phyloP scores from a whole-genome alignment of 2,113 vertebrate species.

The Oceanites oceanicus region DNA sequence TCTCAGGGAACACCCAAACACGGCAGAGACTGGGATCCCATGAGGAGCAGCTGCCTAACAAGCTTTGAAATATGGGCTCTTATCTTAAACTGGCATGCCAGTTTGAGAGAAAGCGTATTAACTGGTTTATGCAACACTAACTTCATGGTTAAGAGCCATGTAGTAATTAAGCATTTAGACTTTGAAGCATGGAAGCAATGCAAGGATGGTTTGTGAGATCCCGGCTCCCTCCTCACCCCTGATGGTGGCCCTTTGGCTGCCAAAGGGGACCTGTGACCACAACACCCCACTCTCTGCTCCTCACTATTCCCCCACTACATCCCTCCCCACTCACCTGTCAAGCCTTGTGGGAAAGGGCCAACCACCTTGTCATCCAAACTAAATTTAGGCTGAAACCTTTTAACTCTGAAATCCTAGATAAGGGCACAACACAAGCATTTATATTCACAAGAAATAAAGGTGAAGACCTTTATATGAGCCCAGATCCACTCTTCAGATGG shows the following conservation, averaged over 20 bases:
- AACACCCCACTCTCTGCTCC: background rate
- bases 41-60: background rate
- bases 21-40: background rate
- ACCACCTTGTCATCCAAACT: background rate
- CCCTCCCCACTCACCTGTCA: background rate
- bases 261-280: background rate
- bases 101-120: background rate
- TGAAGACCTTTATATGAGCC: background rate
- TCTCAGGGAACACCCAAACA: background rate
- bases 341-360: background rate
- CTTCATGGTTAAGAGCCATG: background rate
- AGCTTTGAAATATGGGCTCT: background rate
- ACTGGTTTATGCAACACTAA: background rate
- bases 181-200: background rate
- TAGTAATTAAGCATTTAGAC: background rate
- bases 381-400: background rate
- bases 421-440: background rate
- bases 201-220: background rate
- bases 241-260: background rate
- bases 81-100: slow-evolving; percentile 17
- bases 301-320: background rate
- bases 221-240: background rate
- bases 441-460: background rate
- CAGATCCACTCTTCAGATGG: background rate
- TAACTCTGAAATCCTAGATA: background rate